Conservation (phyloP, 2,888 invertebrate species). For the Psococerastis gibbosa region DNA sequence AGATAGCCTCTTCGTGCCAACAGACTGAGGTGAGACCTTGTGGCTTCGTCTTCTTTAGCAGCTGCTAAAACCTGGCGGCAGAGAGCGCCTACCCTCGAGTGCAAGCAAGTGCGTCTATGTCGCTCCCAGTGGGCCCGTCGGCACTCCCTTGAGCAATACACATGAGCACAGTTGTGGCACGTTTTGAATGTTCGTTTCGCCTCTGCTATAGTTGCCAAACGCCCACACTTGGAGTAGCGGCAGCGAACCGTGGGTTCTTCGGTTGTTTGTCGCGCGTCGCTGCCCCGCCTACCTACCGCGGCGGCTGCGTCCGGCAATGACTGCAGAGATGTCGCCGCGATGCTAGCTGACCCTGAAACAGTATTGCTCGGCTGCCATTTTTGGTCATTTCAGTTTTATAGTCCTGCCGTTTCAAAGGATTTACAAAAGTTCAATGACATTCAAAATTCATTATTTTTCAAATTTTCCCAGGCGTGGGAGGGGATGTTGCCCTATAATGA, state of each 20-base stretch:
- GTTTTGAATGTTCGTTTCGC: conserved; percentile 74
- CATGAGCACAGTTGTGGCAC: conserved; percentile 87
- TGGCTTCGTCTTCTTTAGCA: conserved; percentile 56
- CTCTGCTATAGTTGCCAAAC: conserved; percentile 47
- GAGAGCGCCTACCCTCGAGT: conserved; percentile 74
- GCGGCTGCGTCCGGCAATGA: conserved; percentile 12
- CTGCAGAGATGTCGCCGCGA: too few species aligned
- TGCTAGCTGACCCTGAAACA: conserved; percentile 21
- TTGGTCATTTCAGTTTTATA: too few species aligned
- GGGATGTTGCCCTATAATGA: too few species aligned
- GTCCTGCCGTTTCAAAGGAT: too few species aligned
- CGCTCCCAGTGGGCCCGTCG: conserved; percentile 83
- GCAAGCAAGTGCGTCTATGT: conserved; percentile 76
- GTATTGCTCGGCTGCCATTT: too few species aligned
- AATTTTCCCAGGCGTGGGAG: too few species aligned
- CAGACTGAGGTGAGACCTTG: conserved; percentile 57
- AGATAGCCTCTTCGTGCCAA: conserved; percentile 70
- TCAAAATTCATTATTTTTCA: too few species aligned
- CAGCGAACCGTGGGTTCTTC: conserved; percentile 54
- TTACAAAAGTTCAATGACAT: too few species aligned
- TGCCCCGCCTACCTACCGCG: conserved; percentile 11
- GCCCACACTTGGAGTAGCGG: conserved; percentile 63
- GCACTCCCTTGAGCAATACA: conserved; percentile 85
- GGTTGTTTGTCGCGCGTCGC: neutral
- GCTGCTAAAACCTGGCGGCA: conserved; percentile 51